Percentiles rank a stretch among this genome's conserved stretches.
Evolutionary conservation across 2,113 vertebrate species (phyloP).

Genomic region (Cariama cristata): DNA sequence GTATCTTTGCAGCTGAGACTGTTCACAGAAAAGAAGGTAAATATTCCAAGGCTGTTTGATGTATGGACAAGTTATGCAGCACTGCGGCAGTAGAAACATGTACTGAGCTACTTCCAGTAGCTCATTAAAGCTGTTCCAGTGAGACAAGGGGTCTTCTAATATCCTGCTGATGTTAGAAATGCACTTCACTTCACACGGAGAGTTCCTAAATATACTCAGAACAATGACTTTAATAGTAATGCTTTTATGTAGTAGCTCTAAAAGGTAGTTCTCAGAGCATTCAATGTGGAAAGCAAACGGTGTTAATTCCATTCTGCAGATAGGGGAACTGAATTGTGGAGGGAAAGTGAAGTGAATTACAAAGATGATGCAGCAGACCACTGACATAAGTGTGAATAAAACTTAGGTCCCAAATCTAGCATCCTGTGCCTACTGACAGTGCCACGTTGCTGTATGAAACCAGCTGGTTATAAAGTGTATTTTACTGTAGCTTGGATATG

Average conservation of each 20-base stretch:
- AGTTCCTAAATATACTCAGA: conserved; percentile 24
- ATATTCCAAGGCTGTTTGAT: conserved; percentile 32
- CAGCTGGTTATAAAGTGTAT: neutral
- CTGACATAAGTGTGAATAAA: neutral
- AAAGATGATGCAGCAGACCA: neutral
- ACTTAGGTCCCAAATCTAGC: neutral
- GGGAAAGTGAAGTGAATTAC: neutral
- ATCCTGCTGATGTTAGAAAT: conserved; percentile 32
- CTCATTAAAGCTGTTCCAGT: conserved; percentile 47
- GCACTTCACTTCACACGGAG: conserved; percentile 12
- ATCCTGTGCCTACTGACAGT: neutral
- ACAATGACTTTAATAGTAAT: neutral
- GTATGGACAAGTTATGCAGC: conserved; percentile 10
- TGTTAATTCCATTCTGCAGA: neutral
- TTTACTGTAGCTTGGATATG: neutral
- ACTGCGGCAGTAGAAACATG: neutral
- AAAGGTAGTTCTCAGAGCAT: neutral
- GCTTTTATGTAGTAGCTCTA: neutral
- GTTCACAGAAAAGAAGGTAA: conserved; percentile 16
- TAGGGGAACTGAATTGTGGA: neutral
- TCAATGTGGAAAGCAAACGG: neutral
- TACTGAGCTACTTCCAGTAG: conserved; percentile 17
- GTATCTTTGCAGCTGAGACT: neutral
- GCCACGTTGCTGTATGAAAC: neutral
- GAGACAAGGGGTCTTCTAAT: conserved; percentile 39